phyloP scores from a whole-genome alignment of 2,888 invertebrate species.

The Autographa gamma region DNA sequence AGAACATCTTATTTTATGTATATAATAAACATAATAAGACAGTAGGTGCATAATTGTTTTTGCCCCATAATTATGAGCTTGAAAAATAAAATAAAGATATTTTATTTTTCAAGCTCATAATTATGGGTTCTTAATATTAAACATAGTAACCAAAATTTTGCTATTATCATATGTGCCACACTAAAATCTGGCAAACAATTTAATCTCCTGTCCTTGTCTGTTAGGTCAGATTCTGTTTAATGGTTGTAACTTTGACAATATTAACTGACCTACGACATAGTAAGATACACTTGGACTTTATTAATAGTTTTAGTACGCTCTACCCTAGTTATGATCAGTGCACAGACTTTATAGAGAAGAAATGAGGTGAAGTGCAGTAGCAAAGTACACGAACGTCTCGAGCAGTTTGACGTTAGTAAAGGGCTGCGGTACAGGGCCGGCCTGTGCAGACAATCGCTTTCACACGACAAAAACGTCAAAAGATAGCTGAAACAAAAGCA shows the following conservation, averaged over 20 bases:
- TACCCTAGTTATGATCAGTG: background rate
- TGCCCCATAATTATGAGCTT: too few species aligned
- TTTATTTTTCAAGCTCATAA: too few species aligned
- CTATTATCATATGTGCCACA: background rate
- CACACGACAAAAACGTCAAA: too few species aligned
- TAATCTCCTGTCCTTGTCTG: slow-evolving; percentile 4
- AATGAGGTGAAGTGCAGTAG: background rate
- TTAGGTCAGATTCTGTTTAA: slow-evolving; percentile 1
- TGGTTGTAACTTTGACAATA: slow-evolving; percentile 4
- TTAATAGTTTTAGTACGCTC: background rate
- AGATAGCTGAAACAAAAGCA: too few species aligned
- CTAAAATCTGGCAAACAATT: slow-evolving; percentile 1
- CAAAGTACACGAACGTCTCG: too few species aligned
- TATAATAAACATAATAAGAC: too few species aligned
- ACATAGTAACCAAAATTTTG: background rate
- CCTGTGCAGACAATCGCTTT: too few species aligned
- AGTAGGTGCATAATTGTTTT: too few species aligned
- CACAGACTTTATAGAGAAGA: background rate
- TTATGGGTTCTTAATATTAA: background rate
- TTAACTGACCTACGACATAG: slow-evolving; percentile 3
- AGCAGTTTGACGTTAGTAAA: too few species aligned
- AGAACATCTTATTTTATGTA: too few species aligned
- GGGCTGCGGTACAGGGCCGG: too few species aligned
- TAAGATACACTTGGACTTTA: slow-evolving; percentile 1
- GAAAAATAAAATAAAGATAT: too few species aligned